Conservation (phyloP, 2,888 invertebrate species). For the Eretmocerus hayati region DNA sequence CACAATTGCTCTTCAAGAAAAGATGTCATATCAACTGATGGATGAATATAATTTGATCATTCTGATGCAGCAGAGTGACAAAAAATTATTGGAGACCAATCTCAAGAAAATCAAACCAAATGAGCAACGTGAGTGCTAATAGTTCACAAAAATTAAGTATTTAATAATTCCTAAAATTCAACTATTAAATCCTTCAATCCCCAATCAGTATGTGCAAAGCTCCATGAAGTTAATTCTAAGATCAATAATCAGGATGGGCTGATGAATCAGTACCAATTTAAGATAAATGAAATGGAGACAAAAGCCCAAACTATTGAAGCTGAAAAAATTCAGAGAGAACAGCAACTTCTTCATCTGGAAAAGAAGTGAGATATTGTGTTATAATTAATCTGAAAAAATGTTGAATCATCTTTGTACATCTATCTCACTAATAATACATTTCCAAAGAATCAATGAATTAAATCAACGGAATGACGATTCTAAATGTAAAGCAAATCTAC, state of each 20-base stretch:
- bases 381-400: conserved; percentile 3
- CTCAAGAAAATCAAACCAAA: conserved; percentile 8
- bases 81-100: conserved; percentile 5
- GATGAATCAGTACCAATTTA: conserved; percentile 3
- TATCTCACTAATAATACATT: background rate
- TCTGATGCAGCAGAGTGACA: conserved; percentile 9
- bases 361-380: conserved; percentile 3
- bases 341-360: conserved; percentile 4
- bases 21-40: conserved; percentile 3
- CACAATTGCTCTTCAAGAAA: conserved; percentile 7
- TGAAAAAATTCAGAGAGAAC: conserved; percentile 7
- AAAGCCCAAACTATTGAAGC: conserved; percentile 3
- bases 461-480: background rate
- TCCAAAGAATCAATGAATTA: conserved; percentile 10
- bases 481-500: conserved; percentile 1
- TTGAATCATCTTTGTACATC: background rate
- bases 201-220: too few relatives aligned
- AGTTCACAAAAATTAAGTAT: too few relatives aligned
- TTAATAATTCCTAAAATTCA: too few relatives aligned
- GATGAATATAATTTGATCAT: conserved; percentile 7
- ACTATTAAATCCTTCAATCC: too few relatives aligned
- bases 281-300: conserved; percentile 3
- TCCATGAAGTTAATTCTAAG: conserved; percentile 7
- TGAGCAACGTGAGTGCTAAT: conserved; percentile 12
- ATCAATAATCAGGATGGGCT: conserved; percentile 6